These are phyloP conservation scores for Glaucidium brasilianum DNA, from an alignment of 2,113 vertebrate species.

Conservation along the genomic window DNA sequence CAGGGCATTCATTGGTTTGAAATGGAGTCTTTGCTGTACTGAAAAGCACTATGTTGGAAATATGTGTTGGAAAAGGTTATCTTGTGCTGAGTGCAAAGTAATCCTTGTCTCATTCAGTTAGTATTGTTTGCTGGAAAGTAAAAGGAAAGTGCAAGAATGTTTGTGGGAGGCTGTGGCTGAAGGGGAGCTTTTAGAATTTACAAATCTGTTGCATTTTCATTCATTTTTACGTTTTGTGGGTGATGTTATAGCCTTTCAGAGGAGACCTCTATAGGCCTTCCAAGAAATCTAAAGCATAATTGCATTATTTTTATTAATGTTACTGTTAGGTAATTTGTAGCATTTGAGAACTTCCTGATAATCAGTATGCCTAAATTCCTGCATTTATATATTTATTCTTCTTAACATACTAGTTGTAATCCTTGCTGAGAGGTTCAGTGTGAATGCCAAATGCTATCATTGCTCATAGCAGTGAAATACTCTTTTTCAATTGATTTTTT, in stretches of 20 bases:
- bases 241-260: not conserved
- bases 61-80: not conserved
- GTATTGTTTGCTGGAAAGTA: not conserved
- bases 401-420: not conserved
- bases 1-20: constrained; percentile 8
- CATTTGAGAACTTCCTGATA: not conserved
- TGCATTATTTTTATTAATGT: not conserved
- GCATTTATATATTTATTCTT: not conserved
- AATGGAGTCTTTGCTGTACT: not conserved
- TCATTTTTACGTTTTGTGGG: not conserved
- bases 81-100: not conserved
- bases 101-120: constrained; percentile 1
- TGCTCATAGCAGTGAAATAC: not conserved
- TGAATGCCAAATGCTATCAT: not conserved
- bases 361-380: not conserved
- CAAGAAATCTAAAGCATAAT: not conserved
- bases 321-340: not conserved
- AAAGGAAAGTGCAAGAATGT: not conserved
- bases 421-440: not conserved
- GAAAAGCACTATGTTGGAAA: not conserved
- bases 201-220: not conserved
- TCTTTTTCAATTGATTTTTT: not conserved
- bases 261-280: not conserved
- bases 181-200: not conserved
- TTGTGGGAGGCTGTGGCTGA: not conserved